These are phyloP conservation scores for Trichonephila clavipes DNA, from an alignment of 1,140 invertebrate species.

Conservation along the genomic window DNA sequence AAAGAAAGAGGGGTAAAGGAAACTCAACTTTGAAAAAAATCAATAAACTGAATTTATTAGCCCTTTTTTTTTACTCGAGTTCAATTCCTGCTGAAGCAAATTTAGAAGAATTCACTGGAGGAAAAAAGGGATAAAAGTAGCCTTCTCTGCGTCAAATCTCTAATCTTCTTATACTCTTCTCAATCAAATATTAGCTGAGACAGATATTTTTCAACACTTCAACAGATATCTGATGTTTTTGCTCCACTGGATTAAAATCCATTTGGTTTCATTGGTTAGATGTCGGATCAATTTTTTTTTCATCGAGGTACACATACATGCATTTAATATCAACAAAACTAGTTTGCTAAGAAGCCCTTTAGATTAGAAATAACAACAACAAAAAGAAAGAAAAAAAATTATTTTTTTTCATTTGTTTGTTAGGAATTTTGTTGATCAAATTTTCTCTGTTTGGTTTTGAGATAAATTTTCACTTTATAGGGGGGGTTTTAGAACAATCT, in stretches of 20 bases:
- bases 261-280: background rate
- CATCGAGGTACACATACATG: background rate
- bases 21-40: background rate
- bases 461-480: background rate
- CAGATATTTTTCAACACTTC: background rate
- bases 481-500: no score
- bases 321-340: background rate
- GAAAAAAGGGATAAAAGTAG: background rate
- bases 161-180: slow-evolving; percentile 23
- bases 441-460: background rate
- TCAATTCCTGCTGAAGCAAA: background rate
- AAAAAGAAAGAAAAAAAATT: background rate
- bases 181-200: slow-evolving; percentile 25
- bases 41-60: slow-evolving; percentile 2
- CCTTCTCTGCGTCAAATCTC: background rate
- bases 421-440: background rate
- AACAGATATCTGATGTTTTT: background rate
- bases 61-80: background rate
- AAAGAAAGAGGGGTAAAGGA: background rate
- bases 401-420: background rate
- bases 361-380: background rate
- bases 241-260: background rate
- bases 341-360: background rate
- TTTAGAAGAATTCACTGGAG: background rate
- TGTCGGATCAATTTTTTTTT: background rate